Conservation (phyloP, 2,888 invertebrate genomes). For the Xiphydria camelus region DNA sequence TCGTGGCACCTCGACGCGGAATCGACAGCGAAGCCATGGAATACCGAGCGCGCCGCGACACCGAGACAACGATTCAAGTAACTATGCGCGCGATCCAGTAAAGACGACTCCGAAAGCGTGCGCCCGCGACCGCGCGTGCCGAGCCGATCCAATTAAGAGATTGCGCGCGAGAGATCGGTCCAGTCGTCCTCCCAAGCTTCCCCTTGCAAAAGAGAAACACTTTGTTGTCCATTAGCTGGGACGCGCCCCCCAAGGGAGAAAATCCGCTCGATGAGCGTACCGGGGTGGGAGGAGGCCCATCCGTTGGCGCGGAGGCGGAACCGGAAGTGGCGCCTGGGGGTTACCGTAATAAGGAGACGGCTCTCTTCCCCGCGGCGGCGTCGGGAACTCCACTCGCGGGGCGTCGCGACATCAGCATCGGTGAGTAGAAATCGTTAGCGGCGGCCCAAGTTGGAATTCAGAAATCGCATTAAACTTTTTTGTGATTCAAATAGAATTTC, state of each 20-base stretch:
- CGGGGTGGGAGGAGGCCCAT: no score
- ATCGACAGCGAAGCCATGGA: conserved; percentile 16
- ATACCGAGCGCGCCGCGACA: conserved; percentile 21
- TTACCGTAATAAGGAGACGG: conserved; percentile 33
- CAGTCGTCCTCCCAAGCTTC: no score
- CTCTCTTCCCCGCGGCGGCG: conserved; percentile 22
- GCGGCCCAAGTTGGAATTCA: no score
- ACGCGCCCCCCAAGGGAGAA: conserved; percentile 31
- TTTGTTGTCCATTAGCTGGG: conserved; percentile 33
- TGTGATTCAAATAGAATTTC: no score
- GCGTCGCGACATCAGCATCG: conserved; percentile 25
- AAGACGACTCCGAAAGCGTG: no score
- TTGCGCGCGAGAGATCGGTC: no score
- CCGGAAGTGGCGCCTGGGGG: conserved; percentile 28
- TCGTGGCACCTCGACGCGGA: no score
- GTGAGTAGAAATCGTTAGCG: conserved; percentile 36
- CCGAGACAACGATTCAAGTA: conserved; percentile 30
- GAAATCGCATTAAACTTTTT: no score
- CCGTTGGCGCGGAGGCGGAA: conserved; percentile 19
- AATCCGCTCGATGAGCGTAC: conserved; percentile 30
- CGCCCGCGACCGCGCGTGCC: no score
- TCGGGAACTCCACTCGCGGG: conserved; percentile 22
- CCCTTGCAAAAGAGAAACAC: conserved; percentile 5
- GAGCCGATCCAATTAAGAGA: no score
- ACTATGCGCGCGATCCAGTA: no score